Evolutionary conservation across 2,113 vertebrate species (phyloP), one percentile per base, ranked within the genome.

Genomic region (Plestiodon gilberti): DNA sequence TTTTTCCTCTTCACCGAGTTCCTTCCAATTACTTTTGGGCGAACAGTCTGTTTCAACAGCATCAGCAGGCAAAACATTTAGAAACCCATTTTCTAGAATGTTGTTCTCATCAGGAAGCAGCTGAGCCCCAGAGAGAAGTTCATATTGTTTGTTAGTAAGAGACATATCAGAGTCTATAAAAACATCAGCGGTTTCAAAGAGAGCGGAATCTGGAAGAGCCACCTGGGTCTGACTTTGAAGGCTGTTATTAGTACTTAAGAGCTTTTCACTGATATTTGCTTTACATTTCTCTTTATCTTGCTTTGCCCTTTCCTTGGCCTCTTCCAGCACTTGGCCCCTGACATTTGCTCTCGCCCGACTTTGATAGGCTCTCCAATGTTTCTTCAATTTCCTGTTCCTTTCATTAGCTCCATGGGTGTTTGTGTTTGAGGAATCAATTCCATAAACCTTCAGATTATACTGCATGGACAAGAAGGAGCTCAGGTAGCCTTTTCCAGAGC

Each of bases 401-500:
- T 99, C 97, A 87, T 97, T 96, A 91, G 99, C 99, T 76, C 98
- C 97, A 9, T 95, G 96, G 3, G 99, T 99, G 95, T 98, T 99
- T 87, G 88, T 95, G 94, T 95, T 97, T 71, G 99, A 99, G 1
- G 98, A 99, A 95, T 99, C 99, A 22, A 99, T 98, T 94, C 99
- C 99, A 89, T 98, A 99, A 87, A 99, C 99, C 78, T 94, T 97
- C 71, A 99, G 97, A 88, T 96, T 96, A 87, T 98, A 98, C 35
- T 96, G 97, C 96, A 99, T 95, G 33, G 98, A 99, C 93, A 99
- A 96, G 96, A 98, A 99, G 2, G 98, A 98, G 93, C 98, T 98
- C 88, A 99, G 93, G 92, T 99, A 99, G 76, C 99, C 99, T 96
- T 99, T 99, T 83, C 99, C 99, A 70, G 99, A 99, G 73, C 99